phyloP scores from a whole-genome alignment of 2,797 vertebrate species.

The Chiloscyllium punctatum region DNA sequence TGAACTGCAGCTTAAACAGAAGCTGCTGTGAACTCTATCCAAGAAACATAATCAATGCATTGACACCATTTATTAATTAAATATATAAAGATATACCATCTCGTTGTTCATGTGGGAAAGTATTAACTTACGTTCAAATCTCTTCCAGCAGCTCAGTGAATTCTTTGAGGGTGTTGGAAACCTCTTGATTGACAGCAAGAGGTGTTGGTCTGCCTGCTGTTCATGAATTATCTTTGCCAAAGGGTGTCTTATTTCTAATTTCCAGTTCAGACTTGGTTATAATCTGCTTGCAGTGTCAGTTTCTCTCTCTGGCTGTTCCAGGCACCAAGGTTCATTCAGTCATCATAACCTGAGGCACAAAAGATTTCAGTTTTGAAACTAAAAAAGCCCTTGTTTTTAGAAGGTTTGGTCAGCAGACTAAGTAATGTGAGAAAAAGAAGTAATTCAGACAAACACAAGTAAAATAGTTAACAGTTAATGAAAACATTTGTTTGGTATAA shows the following conservation, averaged over 20 bases:
- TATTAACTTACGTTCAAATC: background rate
- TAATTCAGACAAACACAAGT: background rate
- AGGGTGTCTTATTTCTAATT: slow-evolving; percentile 19
- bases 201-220: background rate
- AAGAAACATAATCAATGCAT: background rate
- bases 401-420: background rate
- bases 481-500: background rate
- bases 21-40: background rate
- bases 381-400: no score
- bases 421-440: background rate
- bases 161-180: background rate
- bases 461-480: background rate
- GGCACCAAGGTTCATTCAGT: background rate
- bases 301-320: background rate
- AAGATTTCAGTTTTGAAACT: background rate
- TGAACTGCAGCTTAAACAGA: background rate
- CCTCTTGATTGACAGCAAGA: slow-evolving; percentile 21
- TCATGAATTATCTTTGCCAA: slow-evolving; percentile 29
- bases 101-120: background rate
- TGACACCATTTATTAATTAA: background rate
- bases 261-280: background rate
- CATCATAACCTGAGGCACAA: background rate
- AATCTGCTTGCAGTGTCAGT: background rate
- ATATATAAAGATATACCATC: background rate
- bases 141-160: background rate